These are phyloP conservation scores for Serinus canaria DNA, from an alignment of 2,113 vertebrate species.

Conservation along the genomic window DNA sequence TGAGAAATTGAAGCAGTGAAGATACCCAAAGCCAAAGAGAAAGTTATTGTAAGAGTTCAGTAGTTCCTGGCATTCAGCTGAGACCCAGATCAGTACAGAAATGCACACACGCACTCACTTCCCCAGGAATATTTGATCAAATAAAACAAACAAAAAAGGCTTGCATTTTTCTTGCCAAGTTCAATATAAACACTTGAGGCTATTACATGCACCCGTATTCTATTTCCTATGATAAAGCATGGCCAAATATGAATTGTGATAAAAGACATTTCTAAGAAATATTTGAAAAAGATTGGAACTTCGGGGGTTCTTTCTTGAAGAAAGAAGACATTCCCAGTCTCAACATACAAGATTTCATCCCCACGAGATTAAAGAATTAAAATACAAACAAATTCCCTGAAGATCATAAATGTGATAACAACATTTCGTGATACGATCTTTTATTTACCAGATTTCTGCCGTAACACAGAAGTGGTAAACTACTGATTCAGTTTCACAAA, in stretches of 20 bases:
- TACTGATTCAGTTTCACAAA: not conserved
- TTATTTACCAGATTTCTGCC: not conserved
- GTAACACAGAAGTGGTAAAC: not conserved
- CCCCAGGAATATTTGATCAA: conserved; percentile 62
- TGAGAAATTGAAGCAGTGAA: not conserved
- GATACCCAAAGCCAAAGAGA: not conserved
- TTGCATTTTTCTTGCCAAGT: conserved; percentile 52
- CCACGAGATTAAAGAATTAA: not conserved
- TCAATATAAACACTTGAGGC: conserved; percentile 55
- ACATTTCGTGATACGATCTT: not conserved
- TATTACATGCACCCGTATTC: conserved; percentile 51
- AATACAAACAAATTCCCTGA: not conserved
- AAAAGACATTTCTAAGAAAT: conserved; percentile 15
- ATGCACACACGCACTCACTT: conserved; percentile 42
- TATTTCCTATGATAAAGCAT: conserved; percentile 57
- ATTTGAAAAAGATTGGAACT: not conserved
- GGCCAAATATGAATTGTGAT: conserved; percentile 29
- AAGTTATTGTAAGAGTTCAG: conserved; percentile 17
- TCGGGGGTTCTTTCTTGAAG: not conserved
- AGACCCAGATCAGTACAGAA: conserved; percentile 30
- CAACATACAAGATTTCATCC: not conserved
- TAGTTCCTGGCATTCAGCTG: conserved; percentile 43
- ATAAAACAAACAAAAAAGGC: conserved; percentile 54
- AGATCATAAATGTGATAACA: not conserved
- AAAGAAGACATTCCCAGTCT: not conserved